Evolutionary conservation across 1,140 invertebrate species (phyloP).

Genomic region (Polyergus mexicanus): DNA sequence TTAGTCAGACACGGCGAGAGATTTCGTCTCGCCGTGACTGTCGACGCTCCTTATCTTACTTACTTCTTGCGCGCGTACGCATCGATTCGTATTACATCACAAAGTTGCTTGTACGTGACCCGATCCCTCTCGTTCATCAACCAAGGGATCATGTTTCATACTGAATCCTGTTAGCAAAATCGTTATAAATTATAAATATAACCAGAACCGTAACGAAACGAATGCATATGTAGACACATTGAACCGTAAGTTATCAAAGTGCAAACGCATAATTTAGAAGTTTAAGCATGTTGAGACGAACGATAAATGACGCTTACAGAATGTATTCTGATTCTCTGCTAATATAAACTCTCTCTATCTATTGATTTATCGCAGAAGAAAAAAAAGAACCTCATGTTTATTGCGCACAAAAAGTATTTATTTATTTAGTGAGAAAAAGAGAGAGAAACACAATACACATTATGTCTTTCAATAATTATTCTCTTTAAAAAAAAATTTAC

Average conservation of each 20-base stretch:
- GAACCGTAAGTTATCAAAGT: constrained; percentile 26
- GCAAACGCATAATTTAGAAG: constrained; percentile 17
- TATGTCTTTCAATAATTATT: not conserved
- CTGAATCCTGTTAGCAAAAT: constrained; percentile 15
- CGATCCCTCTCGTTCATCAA: not conserved
- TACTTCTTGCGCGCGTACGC: not conserved
- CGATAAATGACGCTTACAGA: not conserved
- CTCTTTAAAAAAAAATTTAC: not conserved
- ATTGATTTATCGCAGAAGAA: not conserved
- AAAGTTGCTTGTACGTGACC: constrained; percentile 38
- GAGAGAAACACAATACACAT: not conserved
- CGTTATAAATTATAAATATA: constrained; percentile 29
- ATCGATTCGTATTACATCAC: constrained; percentile 36
- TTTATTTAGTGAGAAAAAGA: too few species aligned
- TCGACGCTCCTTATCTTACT: not conserved
- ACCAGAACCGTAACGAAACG: not conserved
- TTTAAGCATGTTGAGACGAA: not conserved
- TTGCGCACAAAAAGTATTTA: not conserved
- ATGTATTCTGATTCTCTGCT: not conserved
- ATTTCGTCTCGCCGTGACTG: not conserved
- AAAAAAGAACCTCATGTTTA: not conserved
- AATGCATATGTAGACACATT: not conserved
- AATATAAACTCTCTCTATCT: not conserved
- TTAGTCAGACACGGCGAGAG: constrained; percentile 31
- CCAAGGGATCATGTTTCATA: not conserved